Evolutionary conservation across 2,113 vertebrate genomes (phyloP), one percentile per base, ranked within the genome.

Genomic region (Epinephelus lanceolatus): DNA sequence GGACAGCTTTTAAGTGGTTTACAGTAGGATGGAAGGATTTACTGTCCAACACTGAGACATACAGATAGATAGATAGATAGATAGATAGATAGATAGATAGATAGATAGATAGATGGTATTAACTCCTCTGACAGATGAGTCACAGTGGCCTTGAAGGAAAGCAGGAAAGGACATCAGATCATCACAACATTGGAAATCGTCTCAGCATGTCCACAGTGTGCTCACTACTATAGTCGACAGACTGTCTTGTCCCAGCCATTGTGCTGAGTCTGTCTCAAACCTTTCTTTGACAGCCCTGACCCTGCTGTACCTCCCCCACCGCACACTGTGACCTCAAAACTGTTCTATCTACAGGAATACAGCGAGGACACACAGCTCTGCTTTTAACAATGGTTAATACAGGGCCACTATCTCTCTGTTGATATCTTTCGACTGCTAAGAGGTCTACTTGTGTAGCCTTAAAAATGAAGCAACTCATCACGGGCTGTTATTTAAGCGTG

Each of bases 201-300:
- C 40, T 14, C 61, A n/a, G 6, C 4, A 3, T 4, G 33, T 30
- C 0, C 23, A 45, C 12, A 45, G 42, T 45, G 42, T 13, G 47
- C 15, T 51, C 63, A 19, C 40, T 33, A 33, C 56, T 8, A 52
- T 18, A 25, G 19, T 19, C 2, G 10, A n/a, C 15, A 42, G 52
- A 11, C 13, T 6, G 5, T 63, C 21, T 25, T 49, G 27, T 71
- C 53, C 33, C 14, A n/a, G 8, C 55, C 25, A 21, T 56, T 69
- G 65, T 47, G n/a, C 40, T 66, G 51, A 75, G 21, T 33, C 40
- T 59, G 9, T 51, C 23, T 62, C 56, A 19, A 49, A 37, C 13
- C 30, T 69, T 75, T 59, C 30, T 8, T 42, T 52, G 71, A 57
- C 67, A 68, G 23, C 23, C 33, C 19, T 69, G 55, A 68, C 84